phyloP scores from a whole-genome alignment of 2,888 invertebrate species.

The Slavum lentiscoides region DNA sequence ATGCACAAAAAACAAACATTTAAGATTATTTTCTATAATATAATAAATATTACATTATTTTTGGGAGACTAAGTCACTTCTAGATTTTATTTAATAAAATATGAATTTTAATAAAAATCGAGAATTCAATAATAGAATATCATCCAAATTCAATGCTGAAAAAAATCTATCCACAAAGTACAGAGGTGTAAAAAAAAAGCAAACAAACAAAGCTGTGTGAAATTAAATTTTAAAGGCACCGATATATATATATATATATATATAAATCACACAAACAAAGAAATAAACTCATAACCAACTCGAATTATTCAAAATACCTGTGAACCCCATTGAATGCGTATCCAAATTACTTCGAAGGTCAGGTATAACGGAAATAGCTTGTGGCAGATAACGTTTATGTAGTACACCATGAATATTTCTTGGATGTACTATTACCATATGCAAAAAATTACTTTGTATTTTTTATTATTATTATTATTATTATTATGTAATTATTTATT shows the following conservation, averaged over 20 bases:
- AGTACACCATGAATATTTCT: slow-evolving; percentile 85
- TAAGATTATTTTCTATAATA: too few species aligned
- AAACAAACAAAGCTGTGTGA: slow-evolving; percentile 39
- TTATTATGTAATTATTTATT: too few species aligned
- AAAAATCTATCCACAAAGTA: too few species aligned
- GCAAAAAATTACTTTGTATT: slow-evolving; percentile 32
- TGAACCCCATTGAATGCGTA: slow-evolving; percentile 57
- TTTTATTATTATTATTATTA: too few species aligned
- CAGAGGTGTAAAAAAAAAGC: slow-evolving; percentile 36
- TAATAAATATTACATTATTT: too few species aligned
- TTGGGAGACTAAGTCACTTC: too few species aligned
- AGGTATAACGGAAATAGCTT: slow-evolving; percentile 83
- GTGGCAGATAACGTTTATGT: slow-evolving; percentile 81
- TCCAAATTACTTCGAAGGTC: slow-evolving; percentile 74
- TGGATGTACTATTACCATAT: slow-evolving; percentile 59
- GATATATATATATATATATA: slow-evolving; percentile 18
- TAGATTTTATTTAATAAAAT: too few species aligned
- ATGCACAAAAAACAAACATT: too few species aligned
- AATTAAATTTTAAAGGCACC: slow-evolving; percentile 27
- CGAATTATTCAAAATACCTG: slow-evolving; percentile 53
- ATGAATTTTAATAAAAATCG: too few species aligned
- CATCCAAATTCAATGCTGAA: neutral
- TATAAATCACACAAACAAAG: slow-evolving; percentile 40
- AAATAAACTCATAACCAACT: slow-evolving; percentile 34
- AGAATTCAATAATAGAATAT: too few species aligned